A percentile compares a stretch with the other conserved stretches of the same genome.
phyloP scores from a whole-genome alignment of 2,888 invertebrate genomes.

The Brachyptera putata region DNA sequence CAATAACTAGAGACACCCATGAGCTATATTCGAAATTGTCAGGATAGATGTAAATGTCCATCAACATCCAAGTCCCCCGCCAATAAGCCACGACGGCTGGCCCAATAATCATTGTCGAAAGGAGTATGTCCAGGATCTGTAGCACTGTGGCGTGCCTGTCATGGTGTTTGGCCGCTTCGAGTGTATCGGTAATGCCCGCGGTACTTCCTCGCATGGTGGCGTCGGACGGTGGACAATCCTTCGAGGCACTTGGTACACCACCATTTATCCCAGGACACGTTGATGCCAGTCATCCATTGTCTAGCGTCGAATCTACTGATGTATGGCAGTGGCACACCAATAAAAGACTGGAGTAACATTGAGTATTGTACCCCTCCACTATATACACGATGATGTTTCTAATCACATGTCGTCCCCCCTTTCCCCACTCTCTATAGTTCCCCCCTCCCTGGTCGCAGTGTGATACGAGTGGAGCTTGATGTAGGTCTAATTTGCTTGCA shows the following conservation, averaged over 20 bases:
- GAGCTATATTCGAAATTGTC: conserved; percentile 57
- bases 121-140: conserved; percentile 63
- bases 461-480: conserved; percentile 21
- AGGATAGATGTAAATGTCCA: conserved; percentile 68
- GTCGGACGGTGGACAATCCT: conserved; percentile 36
- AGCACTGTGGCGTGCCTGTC: conserved; percentile 54
- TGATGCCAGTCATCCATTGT: not conserved
- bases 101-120: conserved; percentile 69
- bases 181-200: conserved; percentile 60
- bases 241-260: conserved; percentile 18
- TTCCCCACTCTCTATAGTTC: conserved; percentile 7
- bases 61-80: conserved; percentile 80
- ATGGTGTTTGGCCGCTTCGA: conserved; percentile 53
- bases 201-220: conserved; percentile 59
- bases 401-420: too few species aligned
- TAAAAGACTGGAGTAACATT: conserved; percentile 20
- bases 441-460: conserved; percentile 2
- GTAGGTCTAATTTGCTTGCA: conserved; percentile 22
- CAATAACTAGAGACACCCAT: conserved; percentile 63
- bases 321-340: conserved; percentile 8
- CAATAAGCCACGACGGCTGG: conserved; percentile 82
- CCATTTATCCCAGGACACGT: not conserved
- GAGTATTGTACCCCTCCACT: too few species aligned
- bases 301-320: not conserved
- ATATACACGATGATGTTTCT: too few species aligned